A percentile compares a stretch with the other conserved stretches of the same genome.
Evolutionary conservation across 2,113 vertebrate genomes (phyloP).

Genomic region (Ailurus styani): DNA sequence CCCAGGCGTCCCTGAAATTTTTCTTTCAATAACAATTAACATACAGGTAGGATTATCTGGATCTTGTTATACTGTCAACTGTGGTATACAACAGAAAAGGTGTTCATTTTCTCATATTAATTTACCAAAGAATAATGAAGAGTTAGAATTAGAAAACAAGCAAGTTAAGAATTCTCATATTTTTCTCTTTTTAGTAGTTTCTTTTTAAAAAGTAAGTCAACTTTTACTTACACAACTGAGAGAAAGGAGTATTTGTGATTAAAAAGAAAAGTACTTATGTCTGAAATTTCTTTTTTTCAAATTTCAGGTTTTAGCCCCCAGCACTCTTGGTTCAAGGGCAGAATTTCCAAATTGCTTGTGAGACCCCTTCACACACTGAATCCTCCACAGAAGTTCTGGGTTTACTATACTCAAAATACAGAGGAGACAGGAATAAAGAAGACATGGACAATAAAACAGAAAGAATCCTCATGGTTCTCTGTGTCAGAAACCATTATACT

Average conservation of each 20-base stretch:
- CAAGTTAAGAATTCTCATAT: not conserved
- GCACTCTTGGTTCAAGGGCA: not conserved
- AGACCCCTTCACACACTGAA: not conserved
- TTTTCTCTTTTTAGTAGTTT: not conserved
- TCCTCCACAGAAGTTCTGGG: not conserved
- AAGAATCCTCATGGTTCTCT: not conserved
- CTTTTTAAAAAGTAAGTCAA: not conserved
- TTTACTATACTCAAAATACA: not conserved
- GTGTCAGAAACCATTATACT: not conserved
- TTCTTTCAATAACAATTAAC: not conserved
- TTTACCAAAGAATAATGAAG: not conserved
- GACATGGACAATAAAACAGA: not conserved
- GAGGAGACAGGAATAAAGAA: not conserved
- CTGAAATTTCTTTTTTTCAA: not conserved
- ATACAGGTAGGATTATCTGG: not conserved
- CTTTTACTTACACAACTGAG: constrained; percentile 14
- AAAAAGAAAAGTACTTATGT: not conserved
- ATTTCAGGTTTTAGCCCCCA: not conserved
- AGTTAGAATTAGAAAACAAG: not conserved
- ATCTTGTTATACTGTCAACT: not conserved
- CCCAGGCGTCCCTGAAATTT: too few species aligned
- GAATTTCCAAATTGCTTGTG: not conserved
- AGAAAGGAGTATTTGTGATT: not conserved
- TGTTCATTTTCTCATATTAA: not conserved
- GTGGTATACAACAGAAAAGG: not conserved